phyloP scores from a whole-genome alignment of 1,140 invertebrate species.

The Drosophila virilis region DNA sequence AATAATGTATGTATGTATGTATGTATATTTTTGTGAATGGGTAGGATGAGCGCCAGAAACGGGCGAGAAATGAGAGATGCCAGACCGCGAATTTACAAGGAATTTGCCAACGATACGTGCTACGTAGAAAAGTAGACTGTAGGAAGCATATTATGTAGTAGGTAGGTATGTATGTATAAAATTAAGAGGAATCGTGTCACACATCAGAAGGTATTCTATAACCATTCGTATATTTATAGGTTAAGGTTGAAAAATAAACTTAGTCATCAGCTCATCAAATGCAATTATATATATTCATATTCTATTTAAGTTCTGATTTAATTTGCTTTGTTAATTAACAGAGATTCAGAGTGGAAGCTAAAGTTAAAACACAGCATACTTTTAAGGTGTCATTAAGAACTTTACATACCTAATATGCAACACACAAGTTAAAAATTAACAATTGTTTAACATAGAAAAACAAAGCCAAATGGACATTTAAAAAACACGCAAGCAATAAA shows the following conservation, averaged over 20 bases:
- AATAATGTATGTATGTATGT: not conserved
- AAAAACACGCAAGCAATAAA: slow-evolving; percentile 7
- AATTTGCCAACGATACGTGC: slow-evolving; percentile 11
- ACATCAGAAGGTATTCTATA: not conserved
- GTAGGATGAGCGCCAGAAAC: slow-evolving; percentile 22
- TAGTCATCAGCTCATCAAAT: slow-evolving; percentile 3
- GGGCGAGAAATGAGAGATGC: slow-evolving; percentile 33
- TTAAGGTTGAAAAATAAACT: not conserved
- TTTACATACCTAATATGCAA: not conserved
- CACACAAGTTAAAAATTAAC: too few relatives aligned
- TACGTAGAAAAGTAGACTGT: slow-evolving; percentile 24
- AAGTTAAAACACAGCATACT: slow-evolving; percentile 11
- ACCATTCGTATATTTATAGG: not conserved
- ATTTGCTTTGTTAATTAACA: too few relatives aligned
- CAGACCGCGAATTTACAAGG: slow-evolving; percentile 22
- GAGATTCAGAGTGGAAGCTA: not conserved
- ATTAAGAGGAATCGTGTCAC: not conserved
- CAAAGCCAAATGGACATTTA: slow-evolving; percentile 11
- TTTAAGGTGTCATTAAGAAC: not conserved
- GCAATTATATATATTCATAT: not conserved
- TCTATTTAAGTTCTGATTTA: too few relatives aligned
- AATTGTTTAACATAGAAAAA: not conserved
- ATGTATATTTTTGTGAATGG: slow-evolving; percentile 18
- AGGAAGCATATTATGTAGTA: slow-evolving; percentile 11
- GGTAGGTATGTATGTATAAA: slow-evolving; percentile 1